Base-by-base conservation (phyloP, 1,140 invertebrate genomes). In the Leptopilina boulardi region DNA sequence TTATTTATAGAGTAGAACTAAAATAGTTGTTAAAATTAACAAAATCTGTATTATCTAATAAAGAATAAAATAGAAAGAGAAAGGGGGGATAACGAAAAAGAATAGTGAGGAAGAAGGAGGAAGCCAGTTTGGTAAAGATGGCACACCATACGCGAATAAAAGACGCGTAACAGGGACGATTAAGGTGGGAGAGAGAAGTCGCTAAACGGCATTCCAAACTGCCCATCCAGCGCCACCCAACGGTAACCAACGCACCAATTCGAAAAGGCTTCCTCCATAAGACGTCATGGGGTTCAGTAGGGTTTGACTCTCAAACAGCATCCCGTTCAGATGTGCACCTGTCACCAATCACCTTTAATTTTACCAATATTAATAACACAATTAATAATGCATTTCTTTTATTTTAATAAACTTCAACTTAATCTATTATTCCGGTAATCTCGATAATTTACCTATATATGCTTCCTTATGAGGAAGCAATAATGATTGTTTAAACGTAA, bases 171-270 rank as follows among this genome's bases (percentile, higher is more conserved):
- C 76, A 74, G 78, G 72, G 72, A 71, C 41, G 75, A 56, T 30
- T 21, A 4, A 74, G 59, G 82, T 75, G 82, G 83, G 87, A 87
- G 86, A 86, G 86, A 82, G 84, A 90, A 90, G 89, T 88, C 86
- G 88, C 87, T 90, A 88, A 90, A 88, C 90, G 85, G 80, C 89
- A 90, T 91, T 90, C 89, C 90, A 88, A 82, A 75, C 86, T 83
- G 80, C 81, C 85, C 85, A 88, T 89, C 86, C 85, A 89, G 85
- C 87, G 85, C 88, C 88, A 88, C 86, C 87, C 87, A 91, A 90
- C 89, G 89, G 89, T 91, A 90, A 90, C 88, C 85, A 88, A 86
- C 86, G 87, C 77, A 78, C 38, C 34, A 80, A 66, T 30, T 66
- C 73, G 47, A 73, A 66, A 11, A 66, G 56, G 56, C 56, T 66